phyloP scores from a whole-genome alignment of 2,113 vertebrate genomes.

The Narcine bancroftii region DNA sequence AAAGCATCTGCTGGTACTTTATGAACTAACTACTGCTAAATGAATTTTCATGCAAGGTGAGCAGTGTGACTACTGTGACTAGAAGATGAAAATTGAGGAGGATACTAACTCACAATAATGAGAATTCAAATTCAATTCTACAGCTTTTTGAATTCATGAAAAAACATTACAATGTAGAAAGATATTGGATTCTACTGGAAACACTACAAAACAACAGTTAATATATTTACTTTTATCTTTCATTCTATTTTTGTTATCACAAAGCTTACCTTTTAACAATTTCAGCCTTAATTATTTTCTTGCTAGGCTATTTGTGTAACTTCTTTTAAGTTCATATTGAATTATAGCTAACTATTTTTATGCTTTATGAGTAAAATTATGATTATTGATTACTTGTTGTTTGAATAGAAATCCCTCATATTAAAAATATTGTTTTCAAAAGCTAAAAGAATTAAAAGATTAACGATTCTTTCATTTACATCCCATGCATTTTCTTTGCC shows the following conservation, averaged over 20 bases:
- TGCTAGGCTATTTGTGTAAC: background rate
- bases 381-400: background rate
- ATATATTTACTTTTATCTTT: background rate
- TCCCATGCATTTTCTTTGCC: too few relatives aligned
- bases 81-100: background rate
- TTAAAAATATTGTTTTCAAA: background rate
- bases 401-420: background rate
- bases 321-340: background rate
- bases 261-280: background rate
- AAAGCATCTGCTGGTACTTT: background rate
- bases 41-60: slow-evolving; percentile 11
- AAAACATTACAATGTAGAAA: background rate
- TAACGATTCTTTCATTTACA: background rate
- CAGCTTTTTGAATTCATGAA: background rate
- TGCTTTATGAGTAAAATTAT: background rate
- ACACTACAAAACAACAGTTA: background rate
- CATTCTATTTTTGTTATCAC: background rate
- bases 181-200: background rate
- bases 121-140: background rate
- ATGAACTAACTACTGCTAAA: background rate
- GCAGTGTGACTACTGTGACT: background rate
- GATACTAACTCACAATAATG: background rate
- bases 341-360: background rate
- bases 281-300: background rate
- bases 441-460: too few relatives aligned